A percentile compares a stretch with the other conserved stretches of the same genome.
Evolutionary conservation across 2,888 invertebrate species (phyloP).

Genomic region (Lasioglossum oenotherae): DNA sequence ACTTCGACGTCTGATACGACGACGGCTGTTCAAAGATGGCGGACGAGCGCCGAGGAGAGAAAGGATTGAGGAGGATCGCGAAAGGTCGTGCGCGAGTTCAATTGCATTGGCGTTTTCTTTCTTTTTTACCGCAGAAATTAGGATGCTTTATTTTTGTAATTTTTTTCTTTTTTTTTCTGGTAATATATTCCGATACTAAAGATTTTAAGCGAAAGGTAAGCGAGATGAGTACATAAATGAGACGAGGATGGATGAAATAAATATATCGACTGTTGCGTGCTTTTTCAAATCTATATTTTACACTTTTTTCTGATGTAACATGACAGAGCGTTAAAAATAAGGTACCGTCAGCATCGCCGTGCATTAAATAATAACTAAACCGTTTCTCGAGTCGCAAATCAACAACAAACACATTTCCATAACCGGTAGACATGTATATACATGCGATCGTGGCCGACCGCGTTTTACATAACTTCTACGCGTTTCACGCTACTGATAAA

Average conservation of each 20-base stretch:
- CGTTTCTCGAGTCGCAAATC: conserved; percentile 16
- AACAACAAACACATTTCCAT: conserved; percentile 38
- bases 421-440: conserved; percentile 31
- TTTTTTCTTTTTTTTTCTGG: not conserved
- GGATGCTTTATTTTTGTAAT: conserved; percentile 19
- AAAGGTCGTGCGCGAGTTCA: not conserved
- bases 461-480: conserved; percentile 23
- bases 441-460: not conserved
- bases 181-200: conserved; percentile 8
- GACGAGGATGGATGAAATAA: conserved; percentile 55
- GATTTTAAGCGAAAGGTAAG: not conserved
- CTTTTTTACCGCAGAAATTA: not conserved
- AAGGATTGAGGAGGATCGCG: not conserved
- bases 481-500: not conserved
- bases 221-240: not conserved
- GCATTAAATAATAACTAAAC: conserved; percentile 36
- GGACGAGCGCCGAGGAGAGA: not conserved
- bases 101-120: conserved; percentile 30
- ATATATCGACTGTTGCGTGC: conserved; percentile 46
- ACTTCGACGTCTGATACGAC: conserved; percentile 9
- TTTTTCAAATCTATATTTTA: conserved; percentile 70
- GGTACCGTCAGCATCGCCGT: conserved; percentile 53
- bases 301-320: conserved; percentile 59
- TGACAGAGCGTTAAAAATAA: conserved; percentile 69
- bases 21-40: not conserved